phyloP scores from a whole-genome alignment of 2,888 invertebrate genomes.

The Cistogaster globosa region DNA sequence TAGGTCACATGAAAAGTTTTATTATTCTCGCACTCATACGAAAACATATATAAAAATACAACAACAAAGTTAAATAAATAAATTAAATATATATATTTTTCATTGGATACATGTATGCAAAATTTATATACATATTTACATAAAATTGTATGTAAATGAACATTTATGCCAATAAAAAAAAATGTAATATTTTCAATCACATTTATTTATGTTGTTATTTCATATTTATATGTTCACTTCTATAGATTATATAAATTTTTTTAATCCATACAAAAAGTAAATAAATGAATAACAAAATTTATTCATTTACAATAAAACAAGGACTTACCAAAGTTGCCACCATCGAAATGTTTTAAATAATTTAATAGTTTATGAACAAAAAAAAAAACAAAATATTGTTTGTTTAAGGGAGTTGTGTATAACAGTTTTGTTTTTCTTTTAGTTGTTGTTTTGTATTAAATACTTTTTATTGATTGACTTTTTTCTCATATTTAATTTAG shows the following conservation, averaged over 20 bases:
- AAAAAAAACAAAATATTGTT: neutral
- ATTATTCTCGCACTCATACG: slow-evolving; percentile 13
- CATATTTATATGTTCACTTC: neutral
- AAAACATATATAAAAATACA: neutral
- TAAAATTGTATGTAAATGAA: neutral
- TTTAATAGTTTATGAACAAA: slow-evolving; percentile 10
- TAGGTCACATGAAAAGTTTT: slow-evolving; percentile 45
- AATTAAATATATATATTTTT: neutral
- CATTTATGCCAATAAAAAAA: slow-evolving; percentile 12
- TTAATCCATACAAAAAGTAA: neutral
- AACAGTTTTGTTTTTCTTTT: neutral
- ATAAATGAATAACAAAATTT: neutral
- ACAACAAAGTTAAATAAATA: slow-evolving; percentile 5
- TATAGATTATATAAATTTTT: slow-evolving; percentile 14
- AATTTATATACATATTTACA: neutral
- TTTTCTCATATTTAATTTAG: slow-evolving; percentile 37
- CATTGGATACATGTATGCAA: slow-evolving; percentile 1
- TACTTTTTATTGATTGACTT: slow-evolving; percentile 27
- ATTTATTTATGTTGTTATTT: neutral
- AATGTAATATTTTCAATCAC: neutral
- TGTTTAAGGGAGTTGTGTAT: neutral
- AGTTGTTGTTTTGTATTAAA: too few relatives aligned
- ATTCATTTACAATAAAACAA: slow-evolving; percentile 12
- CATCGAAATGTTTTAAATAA: slow-evolving; percentile 1
- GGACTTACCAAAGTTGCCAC: slow-evolving; percentile 10